Evolutionary conservation across 1,140 invertebrate genomes (phyloP).

Genomic region (Halictus rubicundus): DNA sequence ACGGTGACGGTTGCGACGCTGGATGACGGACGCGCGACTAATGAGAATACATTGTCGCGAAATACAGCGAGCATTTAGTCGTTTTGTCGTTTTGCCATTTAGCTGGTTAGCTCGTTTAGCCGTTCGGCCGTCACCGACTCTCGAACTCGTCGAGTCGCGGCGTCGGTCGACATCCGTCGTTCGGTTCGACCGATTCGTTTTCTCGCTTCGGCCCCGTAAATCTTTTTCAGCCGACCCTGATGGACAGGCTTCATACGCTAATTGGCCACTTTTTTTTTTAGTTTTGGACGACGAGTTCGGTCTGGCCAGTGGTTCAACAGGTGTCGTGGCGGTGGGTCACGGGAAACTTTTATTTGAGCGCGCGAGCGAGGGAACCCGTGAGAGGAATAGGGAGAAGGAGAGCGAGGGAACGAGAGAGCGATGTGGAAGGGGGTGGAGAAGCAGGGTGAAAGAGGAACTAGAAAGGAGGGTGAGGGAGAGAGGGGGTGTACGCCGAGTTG

Average conservation of each 20-base stretch:
- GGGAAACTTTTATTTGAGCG: conserved; percentile 80
- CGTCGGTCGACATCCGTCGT: too few species aligned
- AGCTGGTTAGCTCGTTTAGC: too few species aligned
- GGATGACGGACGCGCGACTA: too few species aligned
- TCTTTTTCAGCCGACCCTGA: conserved; percentile 70
- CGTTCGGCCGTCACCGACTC: too few species aligned
- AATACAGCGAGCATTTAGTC: too few species aligned
- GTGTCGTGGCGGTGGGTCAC: conserved; percentile 75
- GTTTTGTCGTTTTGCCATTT: not conserved
- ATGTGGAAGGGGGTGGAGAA: conserved; percentile 47
- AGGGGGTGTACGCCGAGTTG: conserved; percentile 62
- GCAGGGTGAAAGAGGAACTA: conserved; percentile 43
- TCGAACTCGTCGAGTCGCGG: too few species aligned
- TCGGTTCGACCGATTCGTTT: not conserved
- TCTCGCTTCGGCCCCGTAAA: conserved; percentile 60
- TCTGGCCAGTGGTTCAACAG: conserved; percentile 77
- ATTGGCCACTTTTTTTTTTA: conserved; percentile 72
- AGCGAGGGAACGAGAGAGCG: conserved; percentile 51
- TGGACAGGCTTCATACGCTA: conserved; percentile 78
- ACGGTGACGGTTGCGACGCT: too few species aligned
- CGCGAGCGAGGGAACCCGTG: conserved; percentile 60
- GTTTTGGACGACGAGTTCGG: conserved; percentile 60
- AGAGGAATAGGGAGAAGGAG: conserved; percentile 43
- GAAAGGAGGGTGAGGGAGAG: conserved; percentile 46
- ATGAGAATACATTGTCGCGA: too few species aligned